Percentiles rank a stretch among this genome's conserved stretches.
These are phyloP conservation scores for Sceloporus undulatus DNA, from an alignment of 2,113 vertebrate genomes.

Conservation along the genomic window DNA sequence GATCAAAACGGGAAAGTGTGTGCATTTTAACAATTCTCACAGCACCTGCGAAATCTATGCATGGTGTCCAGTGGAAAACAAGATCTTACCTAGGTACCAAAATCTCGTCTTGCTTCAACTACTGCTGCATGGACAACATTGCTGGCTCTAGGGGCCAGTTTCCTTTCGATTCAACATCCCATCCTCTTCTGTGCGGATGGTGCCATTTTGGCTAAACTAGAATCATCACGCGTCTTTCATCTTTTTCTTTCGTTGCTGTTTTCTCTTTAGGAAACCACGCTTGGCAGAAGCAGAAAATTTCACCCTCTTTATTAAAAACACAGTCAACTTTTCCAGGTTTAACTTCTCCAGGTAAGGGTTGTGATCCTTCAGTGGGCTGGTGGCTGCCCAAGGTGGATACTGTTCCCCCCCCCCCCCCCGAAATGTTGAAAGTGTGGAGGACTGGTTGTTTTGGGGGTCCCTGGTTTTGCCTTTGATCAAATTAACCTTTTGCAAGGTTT, in stretches of 20 bases:
- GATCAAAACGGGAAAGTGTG: conserved; percentile 79
- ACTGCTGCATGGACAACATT: too few relatives aligned
- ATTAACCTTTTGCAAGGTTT: not conserved
- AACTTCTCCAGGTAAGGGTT: conserved; percentile 77
- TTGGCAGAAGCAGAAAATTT: conserved; percentile 76
- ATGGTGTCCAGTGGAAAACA: conserved; percentile 81
- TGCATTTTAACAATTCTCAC: conserved; percentile 67
- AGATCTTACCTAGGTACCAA: conserved; percentile 59
- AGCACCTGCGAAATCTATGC: conserved; percentile 80
- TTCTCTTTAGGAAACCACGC: conserved; percentile 69
- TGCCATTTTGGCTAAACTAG: too few relatives aligned
- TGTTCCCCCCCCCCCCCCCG: too few relatives aligned
- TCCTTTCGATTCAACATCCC: too few relatives aligned
- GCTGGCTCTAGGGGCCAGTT: too few relatives aligned
- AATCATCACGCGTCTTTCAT: not conserved
- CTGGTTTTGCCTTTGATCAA: not conserved
- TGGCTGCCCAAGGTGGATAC: too few relatives aligned
- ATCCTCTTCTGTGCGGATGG: too few relatives aligned
- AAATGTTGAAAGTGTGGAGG: too few relatives aligned
- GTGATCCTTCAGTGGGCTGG: not conserved
- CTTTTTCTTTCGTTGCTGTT: not conserved
- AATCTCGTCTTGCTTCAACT: not conserved
- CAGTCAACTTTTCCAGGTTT: conserved; percentile 80
- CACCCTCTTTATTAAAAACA: conserved; percentile 81
- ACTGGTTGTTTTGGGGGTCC: too few relatives aligned